A percentile compares a stretch with the other conserved stretches of the same genome.
Evolutionary conservation across 2,113 vertebrate species (phyloP).

Genomic region (Nycticorax nycticorax): DNA sequence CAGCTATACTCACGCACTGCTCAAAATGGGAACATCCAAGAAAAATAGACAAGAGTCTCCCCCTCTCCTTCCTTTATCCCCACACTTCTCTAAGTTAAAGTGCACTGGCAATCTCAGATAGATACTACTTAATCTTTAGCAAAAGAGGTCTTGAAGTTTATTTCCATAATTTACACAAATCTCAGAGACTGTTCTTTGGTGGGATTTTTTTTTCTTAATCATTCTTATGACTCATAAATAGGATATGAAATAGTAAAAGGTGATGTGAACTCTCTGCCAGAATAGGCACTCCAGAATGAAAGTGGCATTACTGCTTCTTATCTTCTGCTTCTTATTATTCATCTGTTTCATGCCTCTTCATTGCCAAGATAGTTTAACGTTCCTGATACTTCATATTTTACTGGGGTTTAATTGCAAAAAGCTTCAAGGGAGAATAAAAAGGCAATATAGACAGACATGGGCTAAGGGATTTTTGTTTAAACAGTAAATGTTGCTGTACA

Average conservation of each 20-base stretch:
- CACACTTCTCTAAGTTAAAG: not conserved
- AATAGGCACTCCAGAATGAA: slow-evolving; percentile 34
- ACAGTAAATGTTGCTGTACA: not conserved
- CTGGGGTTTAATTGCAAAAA: slow-evolving; percentile 64
- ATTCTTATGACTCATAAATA: slow-evolving; percentile 7
- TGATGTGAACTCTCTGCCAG: slow-evolving; percentile 33
- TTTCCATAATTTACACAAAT: slow-evolving; percentile 55
- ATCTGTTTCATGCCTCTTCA: slow-evolving; percentile 44
- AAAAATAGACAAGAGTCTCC: not conserved
- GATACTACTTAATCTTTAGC: not conserved
- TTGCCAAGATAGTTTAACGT: slow-evolving; percentile 7
- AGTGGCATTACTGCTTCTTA: slow-evolving; percentile 61
- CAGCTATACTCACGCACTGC: not conserved
- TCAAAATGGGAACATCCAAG: not conserved
- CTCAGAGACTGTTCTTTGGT: slow-evolving; percentile 6
- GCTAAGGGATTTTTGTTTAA: slow-evolving; percentile 11
- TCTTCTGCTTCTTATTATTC: slow-evolving; percentile 64
- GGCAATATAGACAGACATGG: not conserved
- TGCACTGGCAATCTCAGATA: not conserved
- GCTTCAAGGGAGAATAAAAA: not conserved
- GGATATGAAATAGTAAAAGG: slow-evolving; percentile 28
- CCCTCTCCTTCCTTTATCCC: not conserved
- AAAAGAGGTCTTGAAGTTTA: slow-evolving; percentile 1
- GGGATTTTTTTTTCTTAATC: slow-evolving; percentile 13
- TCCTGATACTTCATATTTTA: slow-evolving; percentile 42